Evolutionary conservation across 2,113 vertebrate species (phyloP).

Genomic region (Gopherus flavomarginatus): DNA sequence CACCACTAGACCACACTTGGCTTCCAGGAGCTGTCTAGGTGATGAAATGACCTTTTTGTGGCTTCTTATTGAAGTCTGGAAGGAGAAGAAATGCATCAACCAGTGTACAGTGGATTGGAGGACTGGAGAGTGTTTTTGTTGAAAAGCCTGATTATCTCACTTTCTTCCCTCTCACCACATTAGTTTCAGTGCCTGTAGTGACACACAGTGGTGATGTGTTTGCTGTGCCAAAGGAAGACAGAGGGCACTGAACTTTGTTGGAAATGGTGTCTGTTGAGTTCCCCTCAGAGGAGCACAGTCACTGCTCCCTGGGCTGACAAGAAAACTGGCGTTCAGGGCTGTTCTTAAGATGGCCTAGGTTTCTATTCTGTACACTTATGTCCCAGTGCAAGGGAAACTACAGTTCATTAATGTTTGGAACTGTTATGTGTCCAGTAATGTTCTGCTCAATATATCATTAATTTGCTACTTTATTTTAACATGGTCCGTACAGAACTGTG

Average conservation of each 20-base stretch:
- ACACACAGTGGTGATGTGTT: conserved; percentile 71
- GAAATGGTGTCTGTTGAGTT: neutral
- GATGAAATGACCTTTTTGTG: accelerated
- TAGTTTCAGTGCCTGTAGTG: conserved; percentile 71
- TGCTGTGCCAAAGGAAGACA: conserved; percentile 34
- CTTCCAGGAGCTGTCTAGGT: accelerated
- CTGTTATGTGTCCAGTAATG: neutral
- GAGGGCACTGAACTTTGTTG: neutral
- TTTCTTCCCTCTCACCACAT: neutral
- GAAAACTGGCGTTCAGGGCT: neutral
- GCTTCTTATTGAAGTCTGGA: neutral
- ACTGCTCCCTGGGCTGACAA: neutral
- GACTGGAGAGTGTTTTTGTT: neutral
- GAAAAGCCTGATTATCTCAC: neutral
- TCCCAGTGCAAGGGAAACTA: neutral
- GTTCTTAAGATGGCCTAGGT: neutral
- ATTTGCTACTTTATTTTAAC: neutral
- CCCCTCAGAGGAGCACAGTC: neutral
- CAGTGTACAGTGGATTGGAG: neutral
- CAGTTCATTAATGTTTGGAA: neutral
- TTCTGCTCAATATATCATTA: neutral
- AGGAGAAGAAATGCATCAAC: neutral
- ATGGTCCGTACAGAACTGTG: neutral
- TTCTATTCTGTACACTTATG: neutral
- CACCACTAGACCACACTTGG: accelerated